Evolutionary conservation across 2,888 invertebrate genomes (phyloP), one percentile per base, ranked within the genome.

Genomic region (Pterobdella sp.): DNA sequence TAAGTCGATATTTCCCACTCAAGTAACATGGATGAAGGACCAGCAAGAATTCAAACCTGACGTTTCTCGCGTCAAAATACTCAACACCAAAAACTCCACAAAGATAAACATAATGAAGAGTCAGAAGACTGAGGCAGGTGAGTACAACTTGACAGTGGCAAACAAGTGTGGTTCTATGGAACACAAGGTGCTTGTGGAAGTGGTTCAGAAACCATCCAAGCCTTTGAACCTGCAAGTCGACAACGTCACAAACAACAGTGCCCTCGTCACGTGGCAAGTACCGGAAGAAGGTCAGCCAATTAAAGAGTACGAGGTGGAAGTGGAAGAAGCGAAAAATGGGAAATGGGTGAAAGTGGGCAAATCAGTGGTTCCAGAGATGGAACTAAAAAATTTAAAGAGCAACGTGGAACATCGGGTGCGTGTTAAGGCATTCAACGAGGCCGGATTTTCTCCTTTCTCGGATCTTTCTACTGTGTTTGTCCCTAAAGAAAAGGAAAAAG

Each of bases 321-420:
- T 80, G 67, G 77, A 72, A 18, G 60, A 36, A 75, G 63, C 79
- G n/a, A 81, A 81, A 69, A 80, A 79, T 22, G 93, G 94, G 71
- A 89, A 96, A 81, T 97, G 97, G 97, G 88, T 93, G 75, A 93
- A 94, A 84, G 82, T 94, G 69, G 94, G 91, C 85, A 92, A 90
- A 80, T 91, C 92, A 76, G 92, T 93, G 0, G 87, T 89, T n/a
- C 77, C 79, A 3, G n/a, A 56, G n/a, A 14, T 56, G n/a, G 60
- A 56, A n/a, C 60, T 56, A n/a, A 22, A 56, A 4, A 56, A 56
- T 26, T 26, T 56, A 3, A 7, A 56, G n/a, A n/a, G n/a, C n/a
- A n/a, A n/a, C n/a, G n/a, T n/a, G n/a, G n/a, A n/a, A n/a, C n/a
- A n/a, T n/a, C n/a, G n/a, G n/a, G n/a, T n/a, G n/a, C n/a, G n/a